These are phyloP conservation scores for Dufourea novaeangliae DNA, from an alignment of 1,140 invertebrate species.

Conservation along the genomic window DNA sequence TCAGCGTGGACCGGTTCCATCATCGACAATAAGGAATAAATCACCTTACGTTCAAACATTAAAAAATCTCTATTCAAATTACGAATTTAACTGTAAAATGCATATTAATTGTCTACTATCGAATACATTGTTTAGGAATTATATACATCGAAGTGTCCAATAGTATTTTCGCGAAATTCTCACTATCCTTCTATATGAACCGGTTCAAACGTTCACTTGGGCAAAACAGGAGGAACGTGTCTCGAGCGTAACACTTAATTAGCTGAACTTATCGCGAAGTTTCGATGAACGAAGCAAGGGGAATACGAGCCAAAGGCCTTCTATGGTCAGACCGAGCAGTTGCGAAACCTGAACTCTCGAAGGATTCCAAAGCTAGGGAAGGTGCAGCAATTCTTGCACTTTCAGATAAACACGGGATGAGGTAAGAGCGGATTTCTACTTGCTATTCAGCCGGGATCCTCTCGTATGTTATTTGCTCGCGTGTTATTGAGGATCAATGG, in stretches of 20 bases:
- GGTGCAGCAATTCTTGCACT: slow-evolving; percentile 4
- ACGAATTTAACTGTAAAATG: no score
- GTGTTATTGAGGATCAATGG: slow-evolving; percentile 28
- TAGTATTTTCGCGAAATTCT: no score
- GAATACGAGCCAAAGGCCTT: slow-evolving; percentile 18
- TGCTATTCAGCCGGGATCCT: background rate
- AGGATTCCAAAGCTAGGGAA: slow-evolving; percentile 17
- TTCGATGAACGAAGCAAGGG: background rate
- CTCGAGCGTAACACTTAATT: slow-evolving; percentile 12
- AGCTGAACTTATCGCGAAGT: slow-evolving; percentile 26
- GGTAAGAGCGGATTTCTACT: slow-evolving; percentile 12
- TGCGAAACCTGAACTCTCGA: slow-evolving; percentile 23
- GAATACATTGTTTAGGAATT: no score
- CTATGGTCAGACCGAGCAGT: slow-evolving; percentile 16
- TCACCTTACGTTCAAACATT: no score
- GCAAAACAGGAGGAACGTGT: background rate
- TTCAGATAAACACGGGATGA: background rate
- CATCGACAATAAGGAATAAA: no score
- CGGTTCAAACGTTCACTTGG: background rate
- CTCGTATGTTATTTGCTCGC: background rate
- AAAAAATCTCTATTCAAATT: no score
- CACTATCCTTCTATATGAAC: no score
- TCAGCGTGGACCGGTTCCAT: background rate
- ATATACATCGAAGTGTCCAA: no score
- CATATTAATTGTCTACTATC: no score